Conservation (phyloP, 2,888 invertebrate species). For the Thymelicus acteon region DNA sequence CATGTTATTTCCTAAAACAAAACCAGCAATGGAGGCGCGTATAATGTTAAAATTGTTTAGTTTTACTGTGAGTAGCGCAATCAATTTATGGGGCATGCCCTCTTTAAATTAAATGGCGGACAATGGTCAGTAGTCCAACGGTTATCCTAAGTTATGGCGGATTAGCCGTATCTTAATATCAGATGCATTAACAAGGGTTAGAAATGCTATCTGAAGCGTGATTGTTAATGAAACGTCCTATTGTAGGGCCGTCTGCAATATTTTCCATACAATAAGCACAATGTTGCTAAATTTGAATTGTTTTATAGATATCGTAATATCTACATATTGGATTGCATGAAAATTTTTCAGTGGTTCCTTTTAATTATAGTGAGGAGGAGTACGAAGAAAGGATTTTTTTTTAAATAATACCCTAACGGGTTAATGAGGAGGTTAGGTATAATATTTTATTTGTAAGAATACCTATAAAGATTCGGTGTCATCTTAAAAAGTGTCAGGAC, state of each 20-base stretch:
- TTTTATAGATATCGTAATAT: too few relatives aligned
- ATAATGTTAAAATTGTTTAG: not conserved
- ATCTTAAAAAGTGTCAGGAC: too few relatives aligned
- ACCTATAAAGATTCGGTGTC: too few relatives aligned
- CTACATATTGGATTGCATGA: too few relatives aligned
- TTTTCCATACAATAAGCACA: constrained; percentile 3
- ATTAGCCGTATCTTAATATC: constrained; percentile 83
- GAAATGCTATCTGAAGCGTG: constrained; percentile 44
- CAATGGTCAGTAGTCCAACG: constrained; percentile 79
- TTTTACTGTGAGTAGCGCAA: constrained; percentile 61
- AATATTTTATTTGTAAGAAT: too few relatives aligned
- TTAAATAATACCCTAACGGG: too few relatives aligned
- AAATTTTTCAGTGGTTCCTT: too few relatives aligned
- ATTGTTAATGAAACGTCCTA: constrained; percentile 48
- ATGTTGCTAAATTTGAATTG: not conserved
- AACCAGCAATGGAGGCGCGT: constrained; percentile 41
- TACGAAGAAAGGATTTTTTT: too few relatives aligned
- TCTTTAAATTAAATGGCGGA: constrained; percentile 82
- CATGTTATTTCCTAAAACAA: not conserved
- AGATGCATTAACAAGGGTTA: constrained; percentile 65
- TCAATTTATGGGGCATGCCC: constrained; percentile 66
- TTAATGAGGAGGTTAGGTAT: too few relatives aligned
- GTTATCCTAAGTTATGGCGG: constrained; percentile 82
- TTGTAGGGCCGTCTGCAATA: constrained; percentile 13
- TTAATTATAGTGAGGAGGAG: too few relatives aligned